Evolutionary conservation across 1,140 invertebrate genomes (phyloP), one percentile per base, ranked within the genome.

Genomic region (Arctopsyche grandis): DNA sequence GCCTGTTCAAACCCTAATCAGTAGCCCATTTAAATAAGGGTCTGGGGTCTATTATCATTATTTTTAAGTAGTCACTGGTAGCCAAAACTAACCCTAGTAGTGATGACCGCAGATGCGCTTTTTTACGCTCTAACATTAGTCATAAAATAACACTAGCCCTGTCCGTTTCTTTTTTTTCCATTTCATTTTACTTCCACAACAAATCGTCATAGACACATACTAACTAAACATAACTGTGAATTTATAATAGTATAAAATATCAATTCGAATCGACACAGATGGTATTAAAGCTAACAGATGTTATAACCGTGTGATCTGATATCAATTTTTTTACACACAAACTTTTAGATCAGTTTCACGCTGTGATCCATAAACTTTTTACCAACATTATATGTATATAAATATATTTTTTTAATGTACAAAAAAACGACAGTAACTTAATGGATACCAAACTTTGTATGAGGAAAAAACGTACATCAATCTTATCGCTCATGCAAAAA

Each of bases 41-140:
- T 46, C 48, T 14, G 4, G 71, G 14, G 46, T n/a, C 43, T 76
- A 76, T 63, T 76, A 63, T 44, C 56, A 63, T 63, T 43, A 76
- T 75, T 58, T 29, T 75, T 56, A 75, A 75, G 43, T 46, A 48
- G 46, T 75, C 74, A 7, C 26, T 56, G 48, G 74, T 76, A 76
- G 74, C 74, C 29, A 76, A 63, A 46, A 76, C 19, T 52, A 76
- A 76, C 74, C 74, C 74, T 63, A 63, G 44, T 46, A 71, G 71
- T 63, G 56, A 14, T 56, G 26, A 76, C 74, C 74, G 74, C 74
- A 76, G 74, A 43, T 76, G 74, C 21, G 16, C 26, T 76, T 60
- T 76, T 76, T 76, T 60, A 56, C 22, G 43, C 48, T 24, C 48
- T 0, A n/a, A 48, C 56, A 76, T 76, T 63, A 76, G 74, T 63